Base-by-base conservation (phyloP, 2,797 vertebrate species). In the Malacoraja senta region DNA sequence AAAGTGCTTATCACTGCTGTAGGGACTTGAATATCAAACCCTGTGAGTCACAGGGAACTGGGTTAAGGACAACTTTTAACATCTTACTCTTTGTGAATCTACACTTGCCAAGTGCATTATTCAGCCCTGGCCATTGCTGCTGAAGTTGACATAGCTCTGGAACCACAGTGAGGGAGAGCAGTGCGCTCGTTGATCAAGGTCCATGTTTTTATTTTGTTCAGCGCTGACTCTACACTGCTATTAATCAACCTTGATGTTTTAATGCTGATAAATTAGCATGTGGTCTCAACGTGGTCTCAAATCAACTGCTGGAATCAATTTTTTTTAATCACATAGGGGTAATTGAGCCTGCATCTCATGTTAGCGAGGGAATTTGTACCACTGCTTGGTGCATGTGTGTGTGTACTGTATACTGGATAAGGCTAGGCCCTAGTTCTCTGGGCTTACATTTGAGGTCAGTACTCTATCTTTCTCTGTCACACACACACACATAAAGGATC, bases 181-280 rank as follows among this genome's bases (percentile, higher is more conserved):
- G 4, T 3, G 12, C 15, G 53, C 29, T 63, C 83, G 8, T 63
- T 86, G 29, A 32, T 63, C 13, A 86, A 58, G 7, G 44, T 61
- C 19, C 29, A 63, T n/a, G 65, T 61, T 63, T 32, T 63, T 17
- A 84, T 61, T 32, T 58, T n/a, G 44, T 58, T 84, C 26, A 84
- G 65, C n/a, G 17, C 61, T 29, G 13, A 63, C 58, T 86, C 58
- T 9, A 86, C 58, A 63, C n/a, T 58, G 21, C 3, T 21, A 86
- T 63, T 65, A 65, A 61, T 86, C 58, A 86, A 53, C 58, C 53
- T 61, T 61, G 58, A 53, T 12, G 29, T 63, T 84, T 63, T 61
- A 84, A 29, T 84, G 13, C 6, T 84, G 81, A 84, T 84, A 58
- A 84, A 84, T 84, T 58, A 84, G 83, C 83, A 53, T 86, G 83